A percentile compares a stretch with the other conserved stretches of the same genome.
Conservation (phyloP, 2,797 vertebrate genomes). For the Hapalemur alaotrensis region DNA sequence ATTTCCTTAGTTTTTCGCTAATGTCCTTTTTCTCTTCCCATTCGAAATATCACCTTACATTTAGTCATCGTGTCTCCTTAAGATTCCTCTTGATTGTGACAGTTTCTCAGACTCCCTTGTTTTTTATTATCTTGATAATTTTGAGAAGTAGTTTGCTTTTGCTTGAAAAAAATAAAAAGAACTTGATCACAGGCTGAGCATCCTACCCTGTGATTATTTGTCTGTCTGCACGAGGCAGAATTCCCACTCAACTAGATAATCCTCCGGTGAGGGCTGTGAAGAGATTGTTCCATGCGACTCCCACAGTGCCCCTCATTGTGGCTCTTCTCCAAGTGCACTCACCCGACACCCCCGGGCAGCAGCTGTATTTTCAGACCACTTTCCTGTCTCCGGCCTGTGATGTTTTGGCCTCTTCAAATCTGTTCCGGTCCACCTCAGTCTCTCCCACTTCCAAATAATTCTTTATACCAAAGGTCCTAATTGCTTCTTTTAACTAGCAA, state of each 20-base stretch:
- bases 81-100: background rate
- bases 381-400: background rate
- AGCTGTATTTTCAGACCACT: background rate
- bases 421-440: background rate
- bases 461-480: background rate
- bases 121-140: background rate
- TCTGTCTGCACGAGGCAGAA: background rate
- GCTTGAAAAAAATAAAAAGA: background rate
- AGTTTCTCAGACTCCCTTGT: background rate
- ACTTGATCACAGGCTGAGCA: background rate
- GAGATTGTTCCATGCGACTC: background rate
- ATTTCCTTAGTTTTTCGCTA: background rate
- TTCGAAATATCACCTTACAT: background rate
- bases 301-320: background rate
- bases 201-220: background rate
- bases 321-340: background rate
- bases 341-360: background rate
- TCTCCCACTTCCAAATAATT: slow-evolving; percentile 23
- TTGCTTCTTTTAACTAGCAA: background rate
- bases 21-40: background rate
- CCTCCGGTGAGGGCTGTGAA: background rate
- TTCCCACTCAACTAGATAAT: background rate
- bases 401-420: background rate
- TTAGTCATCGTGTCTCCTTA: background rate
- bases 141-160: slow-evolving; percentile 20